Conservation (phyloP, 2,797 vertebrate species). For the Danio tinwini region DNA sequence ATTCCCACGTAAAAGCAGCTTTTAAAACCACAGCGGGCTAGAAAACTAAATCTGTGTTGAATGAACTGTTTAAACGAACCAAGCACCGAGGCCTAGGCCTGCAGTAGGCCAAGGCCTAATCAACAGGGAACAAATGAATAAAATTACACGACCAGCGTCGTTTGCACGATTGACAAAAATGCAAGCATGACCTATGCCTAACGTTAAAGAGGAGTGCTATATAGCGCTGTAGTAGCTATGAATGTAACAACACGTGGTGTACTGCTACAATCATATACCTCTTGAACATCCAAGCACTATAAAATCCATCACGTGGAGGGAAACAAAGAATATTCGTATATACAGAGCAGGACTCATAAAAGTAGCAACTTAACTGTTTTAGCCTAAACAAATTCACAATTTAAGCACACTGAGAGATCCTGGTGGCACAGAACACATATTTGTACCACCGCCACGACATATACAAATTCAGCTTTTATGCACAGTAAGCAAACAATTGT, state of each 20-base stretch:
- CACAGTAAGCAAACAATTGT: constrained; percentile 35
- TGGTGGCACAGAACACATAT: constrained; percentile 21
- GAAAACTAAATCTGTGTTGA: constrained; percentile 24
- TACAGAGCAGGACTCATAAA: neutral
- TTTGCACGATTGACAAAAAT: constrained; percentile 15
- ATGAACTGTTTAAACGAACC: constrained; percentile 46
- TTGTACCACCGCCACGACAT: constrained; percentile 5
- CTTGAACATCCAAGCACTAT: neutral
- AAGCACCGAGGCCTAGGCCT: constrained; percentile 56
- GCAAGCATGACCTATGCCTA: neutral
- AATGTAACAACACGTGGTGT: constrained; percentile 48
- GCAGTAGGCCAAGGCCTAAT: constrained; percentile 54
- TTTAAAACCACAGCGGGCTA: constrained; percentile 18
- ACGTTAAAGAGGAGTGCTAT: neutral
- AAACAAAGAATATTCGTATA: constrained; percentile 12
- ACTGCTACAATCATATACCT: neutral
- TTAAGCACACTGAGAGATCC: constrained; percentile 14
- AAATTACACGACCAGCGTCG: constrained; percentile 47
- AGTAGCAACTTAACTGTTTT: neutral
- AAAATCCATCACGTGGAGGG: neutral
- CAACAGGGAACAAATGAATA: constrained; percentile 33
- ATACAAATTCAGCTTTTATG: constrained; percentile 40
- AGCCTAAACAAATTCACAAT: neutral
- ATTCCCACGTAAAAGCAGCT: constrained; percentile 2
- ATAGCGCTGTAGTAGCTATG: constrained; percentile 11